Evolutionary conservation across 2,113 vertebrate genomes (phyloP).

Genomic region (Physeter macrocephalus): DNA sequence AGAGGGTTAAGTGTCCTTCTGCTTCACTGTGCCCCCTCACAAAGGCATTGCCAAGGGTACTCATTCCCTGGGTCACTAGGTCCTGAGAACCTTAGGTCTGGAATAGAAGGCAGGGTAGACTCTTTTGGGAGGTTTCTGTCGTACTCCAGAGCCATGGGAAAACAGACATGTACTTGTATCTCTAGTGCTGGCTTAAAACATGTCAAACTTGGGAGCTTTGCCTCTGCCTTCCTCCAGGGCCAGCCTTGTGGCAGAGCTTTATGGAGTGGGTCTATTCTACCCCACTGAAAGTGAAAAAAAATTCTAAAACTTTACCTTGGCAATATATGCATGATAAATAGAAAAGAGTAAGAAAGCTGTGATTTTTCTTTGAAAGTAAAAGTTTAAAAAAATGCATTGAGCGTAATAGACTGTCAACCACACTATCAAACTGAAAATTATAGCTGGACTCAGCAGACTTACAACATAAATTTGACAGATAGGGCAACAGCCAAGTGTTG

Average conservation of each 20-base stretch:
- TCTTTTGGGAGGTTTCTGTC: not conserved
- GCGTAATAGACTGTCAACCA: conserved; percentile 50
- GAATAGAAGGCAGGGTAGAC: not conserved
- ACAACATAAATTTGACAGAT: conserved; percentile 47
- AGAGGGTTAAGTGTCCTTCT: not conserved
- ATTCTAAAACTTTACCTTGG: not conserved
- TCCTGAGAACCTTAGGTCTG: not conserved
- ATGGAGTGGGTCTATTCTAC: not conserved
- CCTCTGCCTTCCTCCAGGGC: not conserved
- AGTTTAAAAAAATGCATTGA: conserved; percentile 32
- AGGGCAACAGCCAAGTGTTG: not conserved
- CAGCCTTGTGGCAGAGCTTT: not conserved
- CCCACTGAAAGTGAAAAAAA: not conserved
- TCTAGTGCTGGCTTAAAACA: not conserved
- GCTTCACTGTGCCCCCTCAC: not conserved
- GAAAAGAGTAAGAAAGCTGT: not conserved
- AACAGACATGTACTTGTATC: not conserved
- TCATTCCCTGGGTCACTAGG: not conserved
- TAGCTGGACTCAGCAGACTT: not conserved
- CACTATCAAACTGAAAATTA: conserved; percentile 48
- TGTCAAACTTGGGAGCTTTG: not conserved
- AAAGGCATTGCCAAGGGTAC: not conserved
- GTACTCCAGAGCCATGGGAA: not conserved
- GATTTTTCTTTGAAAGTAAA: conserved; percentile 55
- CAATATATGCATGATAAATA: not conserved